phyloP scores from a whole-genome alignment of 2,113 vertebrate species.

The Pterocles burchelli region DNA sequence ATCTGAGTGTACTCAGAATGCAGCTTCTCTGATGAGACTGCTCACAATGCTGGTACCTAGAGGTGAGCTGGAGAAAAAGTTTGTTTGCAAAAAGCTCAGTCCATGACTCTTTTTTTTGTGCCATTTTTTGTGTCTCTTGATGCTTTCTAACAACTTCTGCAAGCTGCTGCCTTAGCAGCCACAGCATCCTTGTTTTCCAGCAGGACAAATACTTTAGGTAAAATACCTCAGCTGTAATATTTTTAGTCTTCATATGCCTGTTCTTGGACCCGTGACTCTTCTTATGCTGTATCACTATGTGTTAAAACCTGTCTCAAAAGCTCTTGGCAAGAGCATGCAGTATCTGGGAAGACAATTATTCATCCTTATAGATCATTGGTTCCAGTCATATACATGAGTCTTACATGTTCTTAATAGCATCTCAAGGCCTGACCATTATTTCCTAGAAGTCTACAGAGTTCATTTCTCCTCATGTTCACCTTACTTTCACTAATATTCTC shows the following conservation, averaged over 20 bases:
- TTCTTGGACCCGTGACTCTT: not conserved
- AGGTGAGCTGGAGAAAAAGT: not conserved
- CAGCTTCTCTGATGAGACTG: not conserved
- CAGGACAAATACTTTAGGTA: not conserved
- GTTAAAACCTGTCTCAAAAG: not conserved
- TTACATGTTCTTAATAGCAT: not conserved
- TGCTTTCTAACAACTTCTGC: not conserved
- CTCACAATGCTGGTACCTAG: not conserved
- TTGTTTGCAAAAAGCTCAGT: not conserved
- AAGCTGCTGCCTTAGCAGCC: not conserved
- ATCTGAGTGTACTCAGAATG: not conserved
- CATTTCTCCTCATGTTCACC: not conserved
- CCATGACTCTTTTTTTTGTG: not conserved
- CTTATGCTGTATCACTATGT: rapidly evolving
- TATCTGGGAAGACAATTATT: not conserved
- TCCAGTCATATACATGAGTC: not conserved
- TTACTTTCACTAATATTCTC: not conserved
- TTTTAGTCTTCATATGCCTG: not conserved
- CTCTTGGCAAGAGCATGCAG: not conserved
- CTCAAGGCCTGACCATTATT: not conserved
- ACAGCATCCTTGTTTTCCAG: not conserved
- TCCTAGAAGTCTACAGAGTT: not conserved
- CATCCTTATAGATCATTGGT: not conserved
- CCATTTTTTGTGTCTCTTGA: not conserved
- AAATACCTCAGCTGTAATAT: not conserved